These are phyloP conservation scores for Steromphala cineraria DNA, from an alignment of 2,888 invertebrate species.

Conservation along the genomic window DNA sequence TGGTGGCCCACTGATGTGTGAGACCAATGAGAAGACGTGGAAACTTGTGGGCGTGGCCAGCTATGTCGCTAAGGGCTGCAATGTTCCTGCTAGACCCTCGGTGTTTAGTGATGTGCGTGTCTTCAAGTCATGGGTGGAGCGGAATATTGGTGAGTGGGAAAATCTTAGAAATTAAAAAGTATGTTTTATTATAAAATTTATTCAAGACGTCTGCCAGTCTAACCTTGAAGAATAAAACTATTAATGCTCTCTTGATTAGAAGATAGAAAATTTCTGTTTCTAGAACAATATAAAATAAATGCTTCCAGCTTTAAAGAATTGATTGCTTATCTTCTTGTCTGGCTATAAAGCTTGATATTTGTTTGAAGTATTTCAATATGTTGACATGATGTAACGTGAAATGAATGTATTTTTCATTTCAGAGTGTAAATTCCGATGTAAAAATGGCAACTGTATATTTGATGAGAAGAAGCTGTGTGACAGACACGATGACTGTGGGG, in stretches of 20 bases:
- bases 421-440: slow-evolving; percentile 69
- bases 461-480: slow-evolving; percentile 62
- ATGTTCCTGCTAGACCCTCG: slow-evolving; percentile 58
- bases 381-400: background rate
- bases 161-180: no score
- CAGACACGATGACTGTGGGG: slow-evolving; percentile 66
- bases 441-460: slow-evolving; percentile 63
- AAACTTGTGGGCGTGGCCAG: slow-evolving; percentile 64
- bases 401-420: slow-evolving; percentile 26
- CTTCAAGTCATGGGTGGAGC: slow-evolving; percentile 63
- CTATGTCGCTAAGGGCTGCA: slow-evolving; percentile 64
- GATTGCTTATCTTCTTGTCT: no score
- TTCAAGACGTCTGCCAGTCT: no score
- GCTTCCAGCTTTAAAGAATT: no score
- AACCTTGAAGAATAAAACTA: no score
- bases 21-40: slow-evolving; percentile 54
- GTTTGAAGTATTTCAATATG: background rate
- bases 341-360: background rate
- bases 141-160: slow-evolving; percentile 43
- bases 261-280: background rate
- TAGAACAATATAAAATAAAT: no score
- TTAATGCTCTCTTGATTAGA: no score
- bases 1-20: slow-evolving; percentile 70
- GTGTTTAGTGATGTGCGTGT: slow-evolving; percentile 64
- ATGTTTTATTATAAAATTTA: no score